These are phyloP conservation scores for Chloroceryle aenea DNA, from an alignment of 2,113 vertebrate species.

Conservation along the genomic window DNA sequence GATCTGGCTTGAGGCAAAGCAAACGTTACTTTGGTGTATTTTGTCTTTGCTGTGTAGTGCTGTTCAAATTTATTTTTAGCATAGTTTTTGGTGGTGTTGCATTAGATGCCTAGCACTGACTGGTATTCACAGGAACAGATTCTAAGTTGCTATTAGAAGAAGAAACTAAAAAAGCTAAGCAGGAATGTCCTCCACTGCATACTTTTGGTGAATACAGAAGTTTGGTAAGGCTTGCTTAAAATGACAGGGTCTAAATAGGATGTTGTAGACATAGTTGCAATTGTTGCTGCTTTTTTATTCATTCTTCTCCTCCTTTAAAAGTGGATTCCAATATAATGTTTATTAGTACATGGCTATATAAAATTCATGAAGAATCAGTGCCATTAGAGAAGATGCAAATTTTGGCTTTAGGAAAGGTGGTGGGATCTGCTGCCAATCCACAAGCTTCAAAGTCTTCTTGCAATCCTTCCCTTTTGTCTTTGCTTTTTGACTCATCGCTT, in stretches of 20 bases:
- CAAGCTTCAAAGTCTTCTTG: background rate
- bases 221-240: background rate
- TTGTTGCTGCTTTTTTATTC: background rate
- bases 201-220: background rate
- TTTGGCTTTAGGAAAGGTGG: background rate
- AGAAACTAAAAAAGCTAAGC: background rate
- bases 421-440: background rate
- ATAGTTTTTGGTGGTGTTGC: background rate
- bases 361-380: background rate
- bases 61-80: background rate
- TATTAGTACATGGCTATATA: background rate
- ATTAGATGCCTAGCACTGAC: background rate
- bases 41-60: background rate
- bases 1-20: background rate
- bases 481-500: background rate
- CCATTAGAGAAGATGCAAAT: background rate
- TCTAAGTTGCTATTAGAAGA: background rate
- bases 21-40: background rate
- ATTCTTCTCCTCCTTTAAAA: background rate
- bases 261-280: background rate
- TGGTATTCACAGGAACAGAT: background rate
- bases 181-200: background rate
- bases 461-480: background rate
- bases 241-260: background rate
- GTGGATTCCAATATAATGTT: background rate